Evolutionary conservation across 2,888 invertebrate genomes (phyloP).

Genomic region (Mantis religiosa): DNA sequence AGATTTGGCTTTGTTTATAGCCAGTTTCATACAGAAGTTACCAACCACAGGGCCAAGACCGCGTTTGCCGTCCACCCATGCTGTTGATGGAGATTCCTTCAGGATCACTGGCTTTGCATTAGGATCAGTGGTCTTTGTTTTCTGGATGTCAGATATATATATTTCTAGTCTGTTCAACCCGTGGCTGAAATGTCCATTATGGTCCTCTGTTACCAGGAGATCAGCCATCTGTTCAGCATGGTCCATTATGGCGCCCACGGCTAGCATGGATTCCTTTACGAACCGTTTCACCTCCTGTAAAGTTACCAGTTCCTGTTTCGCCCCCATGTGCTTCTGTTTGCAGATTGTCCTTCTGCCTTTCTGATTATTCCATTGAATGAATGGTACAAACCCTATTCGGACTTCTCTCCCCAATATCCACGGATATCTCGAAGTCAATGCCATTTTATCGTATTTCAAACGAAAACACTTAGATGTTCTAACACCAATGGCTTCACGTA

Average conservation of each 20-base stretch:
- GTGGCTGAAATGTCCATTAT: constrained; percentile 81
- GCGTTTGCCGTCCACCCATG: constrained; percentile 76
- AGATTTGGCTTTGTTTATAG: constrained; percentile 73
- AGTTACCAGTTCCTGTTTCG: too few species aligned
- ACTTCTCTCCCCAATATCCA: too few species aligned
- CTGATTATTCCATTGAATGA: too few species aligned
- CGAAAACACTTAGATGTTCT: too few species aligned
- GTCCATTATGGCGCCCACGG: constrained; percentile 55
- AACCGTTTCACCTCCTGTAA: background rate
- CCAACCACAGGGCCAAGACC: constrained; percentile 77
- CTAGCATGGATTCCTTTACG: constrained; percentile 44
- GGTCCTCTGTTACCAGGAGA: constrained; percentile 70
- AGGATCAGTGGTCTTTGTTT: constrained; percentile 60
- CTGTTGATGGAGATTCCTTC: constrained; percentile 64
- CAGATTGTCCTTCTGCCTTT: too few species aligned
- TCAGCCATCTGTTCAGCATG: constrained; percentile 65
- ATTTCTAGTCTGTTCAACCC: constrained; percentile 79
- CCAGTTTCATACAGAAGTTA: constrained; percentile 72
- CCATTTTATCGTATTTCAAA: too few species aligned
- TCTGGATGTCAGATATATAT: constrained; percentile 72
- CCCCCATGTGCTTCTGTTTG: too few species aligned
- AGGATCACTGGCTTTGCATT: constrained; percentile 61
- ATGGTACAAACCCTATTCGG: too few species aligned
- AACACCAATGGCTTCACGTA: too few species aligned
- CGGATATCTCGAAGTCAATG: too few species aligned